Conservation (phyloP, 2,113 vertebrate genomes). For the Nymphicus hollandicus region DNA sequence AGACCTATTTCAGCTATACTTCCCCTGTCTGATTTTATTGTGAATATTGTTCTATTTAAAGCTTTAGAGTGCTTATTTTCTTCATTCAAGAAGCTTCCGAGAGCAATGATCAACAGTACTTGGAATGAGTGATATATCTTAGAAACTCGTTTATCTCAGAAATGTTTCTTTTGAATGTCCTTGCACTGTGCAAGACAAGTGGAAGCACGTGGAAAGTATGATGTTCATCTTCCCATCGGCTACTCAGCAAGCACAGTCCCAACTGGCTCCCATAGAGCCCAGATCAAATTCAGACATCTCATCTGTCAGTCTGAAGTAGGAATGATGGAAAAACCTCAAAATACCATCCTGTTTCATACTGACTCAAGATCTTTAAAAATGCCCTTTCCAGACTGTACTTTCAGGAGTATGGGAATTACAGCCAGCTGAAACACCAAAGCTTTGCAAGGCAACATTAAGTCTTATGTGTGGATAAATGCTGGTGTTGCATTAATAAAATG, state of each 20-base stretch:
- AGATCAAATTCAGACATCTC: neutral
- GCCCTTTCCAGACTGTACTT: neutral
- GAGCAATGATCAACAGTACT: neutral
- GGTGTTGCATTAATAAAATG: neutral
- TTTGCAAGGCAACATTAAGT: neutral
- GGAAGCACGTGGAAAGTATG: neutral
- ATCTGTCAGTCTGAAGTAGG: neutral
- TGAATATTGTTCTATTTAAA: constrained; percentile 20
- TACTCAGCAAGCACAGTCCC: rapidly evolving
- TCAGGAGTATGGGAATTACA: neutral
- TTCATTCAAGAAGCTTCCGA: constrained; percentile 43
- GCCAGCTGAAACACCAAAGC: neutral
- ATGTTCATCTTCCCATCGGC: neutral
- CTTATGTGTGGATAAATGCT: neutral
- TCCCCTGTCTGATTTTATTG: neutral
- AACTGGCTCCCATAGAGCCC: rapidly evolving
- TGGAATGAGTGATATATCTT: neutral
- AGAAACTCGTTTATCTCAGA: neutral
- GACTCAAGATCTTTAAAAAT: neutral
- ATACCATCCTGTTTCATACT: rapidly evolving
- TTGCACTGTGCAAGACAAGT: neutral
- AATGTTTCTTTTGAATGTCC: constrained; percentile 8
- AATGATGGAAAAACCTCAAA: neutral
- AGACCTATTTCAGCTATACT: neutral
- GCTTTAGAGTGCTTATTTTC: neutral